Evolutionary conservation across 2,888 invertebrate species (phyloP), one percentile per base, ranked within the genome.

Genomic region (Sinelater perroti): DNA sequence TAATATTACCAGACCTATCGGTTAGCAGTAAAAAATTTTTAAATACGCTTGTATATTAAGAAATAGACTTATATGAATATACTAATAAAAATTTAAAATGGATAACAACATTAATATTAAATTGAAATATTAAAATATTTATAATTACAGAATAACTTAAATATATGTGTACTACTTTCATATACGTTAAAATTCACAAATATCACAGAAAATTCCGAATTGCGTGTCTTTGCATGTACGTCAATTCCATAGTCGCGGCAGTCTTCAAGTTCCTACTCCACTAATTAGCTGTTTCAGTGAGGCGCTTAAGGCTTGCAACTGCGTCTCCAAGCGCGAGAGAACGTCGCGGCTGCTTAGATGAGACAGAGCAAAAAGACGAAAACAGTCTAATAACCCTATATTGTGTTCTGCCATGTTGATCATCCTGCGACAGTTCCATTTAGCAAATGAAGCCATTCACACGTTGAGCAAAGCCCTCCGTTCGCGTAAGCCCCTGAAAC

Each of bases 401-500:
- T 40, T 40, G 40, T 40, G 7, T 11, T 20, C n/a, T 18, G 21
- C 24, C 24, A 20, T 40, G 40, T 24, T 40, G 40, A 40, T 40
- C 14, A 40, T 40, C 40, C 11, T 14, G 20, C 21, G 24, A n/a
- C 40, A 24, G 40, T 20, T 40, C 24, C 40, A 40, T 40, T 40
- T 40, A 24, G 40, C 14, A 40, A 40, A 40, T 40, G 40, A 40
- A 40, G 24, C 40, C 40, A 24, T 40, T 35, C 35, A 40, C 18
- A 18, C 40, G 14, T 24, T 24, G 40, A 6, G 10, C 20, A 38
- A 38, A 20, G 24, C 5, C 24, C 10, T 2, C 2, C n/a, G 28
- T 6, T 17, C 11, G 6, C 11, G 24, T 24, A 40, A 14, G 7
- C 14, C 4, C 20, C 4, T 1, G 11, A 38, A 20, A 20, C 10